phyloP scores from a whole-genome alignment of 2,797 vertebrate species.

The Tenualosa thibaudeaui region DNA sequence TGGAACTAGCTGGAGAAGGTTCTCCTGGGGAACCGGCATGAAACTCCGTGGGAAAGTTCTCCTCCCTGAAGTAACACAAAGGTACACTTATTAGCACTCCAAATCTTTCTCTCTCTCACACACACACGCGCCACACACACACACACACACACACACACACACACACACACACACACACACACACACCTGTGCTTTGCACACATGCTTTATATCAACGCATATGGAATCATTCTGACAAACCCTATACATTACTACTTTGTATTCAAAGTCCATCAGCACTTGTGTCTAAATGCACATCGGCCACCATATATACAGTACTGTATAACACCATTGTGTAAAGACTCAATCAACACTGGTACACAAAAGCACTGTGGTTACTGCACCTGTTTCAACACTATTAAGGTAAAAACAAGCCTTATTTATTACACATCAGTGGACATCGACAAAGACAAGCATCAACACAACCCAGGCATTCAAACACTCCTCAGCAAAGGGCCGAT shows the following conservation, averaged over 20 bases:
- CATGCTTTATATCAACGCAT: background rate
- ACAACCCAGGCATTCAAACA: background rate
- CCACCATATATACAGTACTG: no score
- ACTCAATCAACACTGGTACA: background rate
- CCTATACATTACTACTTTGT: no score
- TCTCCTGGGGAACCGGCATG: slow-evolving; percentile 80
- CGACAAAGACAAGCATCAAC: background rate
- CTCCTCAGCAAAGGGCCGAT: background rate
- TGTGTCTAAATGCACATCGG: no score
- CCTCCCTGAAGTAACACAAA: slow-evolving; percentile 69
- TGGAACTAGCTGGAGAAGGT: slow-evolving; percentile 86
- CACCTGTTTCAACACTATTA: slow-evolving; percentile 5
- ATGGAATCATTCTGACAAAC: no score
- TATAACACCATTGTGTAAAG: background rate
- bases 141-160: slow-evolving; percentile 23
- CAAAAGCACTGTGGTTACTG: background rate
- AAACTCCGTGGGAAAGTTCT: slow-evolving; percentile 91
- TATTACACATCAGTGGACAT: background rate
- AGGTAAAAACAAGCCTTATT: background rate
- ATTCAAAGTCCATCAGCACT: no score
- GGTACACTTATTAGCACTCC: background rate
- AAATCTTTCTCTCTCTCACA: background rate
- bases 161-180: slow-evolving; percentile 38
- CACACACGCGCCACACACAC: slow-evolving; percentile 38
- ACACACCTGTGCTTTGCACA: background rate